Evolutionary conservation across 1,140 invertebrate species (phyloP).

Genomic region (Drosophila mojavensis): DNA sequence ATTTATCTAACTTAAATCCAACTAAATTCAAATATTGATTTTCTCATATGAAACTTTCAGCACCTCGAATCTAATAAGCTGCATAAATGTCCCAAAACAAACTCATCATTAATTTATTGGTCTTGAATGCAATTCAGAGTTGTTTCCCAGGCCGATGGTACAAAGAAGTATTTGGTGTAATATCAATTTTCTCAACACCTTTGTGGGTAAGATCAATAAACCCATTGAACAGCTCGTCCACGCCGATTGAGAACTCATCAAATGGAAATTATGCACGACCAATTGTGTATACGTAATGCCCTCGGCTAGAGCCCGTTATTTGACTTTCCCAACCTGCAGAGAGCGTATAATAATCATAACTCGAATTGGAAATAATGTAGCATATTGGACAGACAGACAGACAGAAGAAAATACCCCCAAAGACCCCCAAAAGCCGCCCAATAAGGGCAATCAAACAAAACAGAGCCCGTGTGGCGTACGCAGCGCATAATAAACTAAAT

Average conservation of each 20-base stretch:
- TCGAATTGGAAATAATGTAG: constrained; percentile 69
- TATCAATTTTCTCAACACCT: constrained; percentile 70
- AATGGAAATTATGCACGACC: constrained; percentile 69
- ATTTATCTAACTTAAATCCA: too few species aligned
- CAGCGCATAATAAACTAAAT: constrained; percentile 78
- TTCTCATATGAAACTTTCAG: not conserved
- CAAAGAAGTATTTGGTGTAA: constrained; percentile 51
- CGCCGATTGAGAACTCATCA: constrained; percentile 73
- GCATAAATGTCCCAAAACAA: not conserved
- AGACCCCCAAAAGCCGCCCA: constrained; percentile 32
- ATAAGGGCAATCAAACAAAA: constrained; percentile 79
- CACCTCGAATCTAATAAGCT: constrained; percentile 15
- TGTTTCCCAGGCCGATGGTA: constrained; percentile 45
- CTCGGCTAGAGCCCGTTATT: constrained; percentile 55
- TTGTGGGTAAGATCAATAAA: constrained; percentile 64
- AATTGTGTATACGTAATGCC: constrained; percentile 33
- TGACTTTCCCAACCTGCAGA: constrained; percentile 72
- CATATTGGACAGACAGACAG: constrained; percentile 1
- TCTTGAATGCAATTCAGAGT: constrained; percentile 14
- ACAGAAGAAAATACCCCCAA: too few species aligned
- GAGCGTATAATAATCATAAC: constrained; percentile 72
- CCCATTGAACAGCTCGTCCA: constrained; percentile 40
- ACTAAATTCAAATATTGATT: not conserved
- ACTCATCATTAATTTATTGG: constrained; percentile 33
- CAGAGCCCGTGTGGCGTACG: constrained; percentile 51